Conservation (phyloP, 2,113 vertebrate genomes). For the Plecotus auritus region DNA sequence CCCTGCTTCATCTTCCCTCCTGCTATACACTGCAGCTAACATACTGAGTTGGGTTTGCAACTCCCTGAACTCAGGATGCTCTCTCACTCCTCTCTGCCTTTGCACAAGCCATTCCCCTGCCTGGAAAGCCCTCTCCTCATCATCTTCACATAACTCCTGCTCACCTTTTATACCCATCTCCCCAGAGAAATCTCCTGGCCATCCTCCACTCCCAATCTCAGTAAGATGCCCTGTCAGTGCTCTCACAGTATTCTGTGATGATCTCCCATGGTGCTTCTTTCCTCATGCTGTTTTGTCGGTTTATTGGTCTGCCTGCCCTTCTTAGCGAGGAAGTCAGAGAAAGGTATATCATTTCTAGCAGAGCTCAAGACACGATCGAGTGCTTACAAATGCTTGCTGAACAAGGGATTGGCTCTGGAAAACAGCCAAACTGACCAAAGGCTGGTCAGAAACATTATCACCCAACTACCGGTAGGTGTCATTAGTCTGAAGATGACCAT, state of each 20-base stretch:
- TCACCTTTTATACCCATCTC: not conserved
- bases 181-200: not conserved
- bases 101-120: not conserved
- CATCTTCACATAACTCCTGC: not conserved
- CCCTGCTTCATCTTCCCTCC: not conserved
- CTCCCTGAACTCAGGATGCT: not conserved
- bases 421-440: not conserved
- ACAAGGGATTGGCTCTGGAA: not conserved
- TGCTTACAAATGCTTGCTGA: not conserved
- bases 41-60: not conserved
- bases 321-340: not conserved
- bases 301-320: not conserved
- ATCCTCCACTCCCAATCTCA: not conserved
- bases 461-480: not conserved
- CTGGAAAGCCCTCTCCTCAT: not conserved
- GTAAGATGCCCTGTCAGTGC: not conserved
- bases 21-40: not conserved
- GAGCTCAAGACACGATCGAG: not conserved
- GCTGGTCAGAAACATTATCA: conserved; percentile 25
- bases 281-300: not conserved
- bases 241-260: not conserved
- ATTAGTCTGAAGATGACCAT: not conserved
- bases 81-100: not conserved
- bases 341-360: not conserved
- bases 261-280: not conserved